phyloP scores from a whole-genome alignment of 2,888 invertebrate species.

The Macrosiphum euphorbiae region DNA sequence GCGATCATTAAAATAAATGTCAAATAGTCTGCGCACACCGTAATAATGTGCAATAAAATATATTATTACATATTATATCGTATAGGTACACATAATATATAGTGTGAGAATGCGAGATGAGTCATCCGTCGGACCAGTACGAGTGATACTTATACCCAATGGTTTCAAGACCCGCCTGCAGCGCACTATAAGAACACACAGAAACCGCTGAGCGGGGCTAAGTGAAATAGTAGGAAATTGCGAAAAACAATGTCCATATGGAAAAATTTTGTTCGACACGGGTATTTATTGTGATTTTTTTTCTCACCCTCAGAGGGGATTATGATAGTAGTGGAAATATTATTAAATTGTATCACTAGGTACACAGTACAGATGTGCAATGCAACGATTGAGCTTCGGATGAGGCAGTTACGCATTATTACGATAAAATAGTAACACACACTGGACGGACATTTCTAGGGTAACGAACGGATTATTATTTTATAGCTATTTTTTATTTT shows the following conservation, averaged over 20 bases:
- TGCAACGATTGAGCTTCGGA: background rate
- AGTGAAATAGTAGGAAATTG: background rate
- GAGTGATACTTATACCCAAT: background rate
- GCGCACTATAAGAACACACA: background rate
- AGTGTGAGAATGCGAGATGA: background rate
- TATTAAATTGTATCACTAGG: background rate
- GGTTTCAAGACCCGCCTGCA: background rate
- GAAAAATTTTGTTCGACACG: background rate
- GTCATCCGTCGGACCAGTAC: background rate
- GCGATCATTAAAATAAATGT: constrained; percentile 33
- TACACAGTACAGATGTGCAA: background rate
- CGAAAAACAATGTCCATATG: background rate
- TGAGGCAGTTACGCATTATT: background rate
- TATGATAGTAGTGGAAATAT: background rate
- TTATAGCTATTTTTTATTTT: constrained; percentile 11
- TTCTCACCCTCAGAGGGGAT: background rate
- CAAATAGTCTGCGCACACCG: background rate
- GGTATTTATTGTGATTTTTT: background rate
- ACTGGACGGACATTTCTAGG: background rate
- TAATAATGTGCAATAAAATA: constrained; percentile 5
- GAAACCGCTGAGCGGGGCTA: background rate
- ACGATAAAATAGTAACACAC: background rate
- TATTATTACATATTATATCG: constrained; percentile 4
- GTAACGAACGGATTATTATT: background rate
- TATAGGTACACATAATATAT: background rate